Evolutionary conservation across 2,113 vertebrate genomes (phyloP).

Genomic region (Erythrocercus mccallii): DNA sequence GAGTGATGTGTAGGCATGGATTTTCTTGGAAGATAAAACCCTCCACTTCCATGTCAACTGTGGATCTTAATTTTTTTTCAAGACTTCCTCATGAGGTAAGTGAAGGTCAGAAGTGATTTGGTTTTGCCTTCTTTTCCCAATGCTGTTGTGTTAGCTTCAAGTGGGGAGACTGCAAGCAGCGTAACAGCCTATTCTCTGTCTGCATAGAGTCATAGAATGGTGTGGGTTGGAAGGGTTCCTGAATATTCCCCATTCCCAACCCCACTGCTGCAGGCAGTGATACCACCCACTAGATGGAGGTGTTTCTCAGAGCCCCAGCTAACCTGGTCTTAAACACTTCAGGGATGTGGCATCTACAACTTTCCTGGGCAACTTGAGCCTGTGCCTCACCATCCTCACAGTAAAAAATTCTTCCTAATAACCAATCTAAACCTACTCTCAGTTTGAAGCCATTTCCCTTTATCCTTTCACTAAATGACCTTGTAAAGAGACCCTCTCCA

Average conservation of each 20-base stretch:
- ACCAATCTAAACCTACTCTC: neutral
- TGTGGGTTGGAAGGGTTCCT: neutral
- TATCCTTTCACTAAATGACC: neutral
- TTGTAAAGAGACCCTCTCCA: neutral
- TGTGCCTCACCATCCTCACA: neutral
- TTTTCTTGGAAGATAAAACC: neutral
- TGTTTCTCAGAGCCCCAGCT: neutral
- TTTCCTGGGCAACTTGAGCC: neutral
- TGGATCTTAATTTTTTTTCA: neutral
- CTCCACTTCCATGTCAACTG: neutral
- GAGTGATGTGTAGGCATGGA: neutral
- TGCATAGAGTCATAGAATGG: fast-evolving
- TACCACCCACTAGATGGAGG: neutral
- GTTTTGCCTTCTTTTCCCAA: neutral
- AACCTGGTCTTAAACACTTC: neutral
- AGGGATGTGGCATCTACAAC: neutral
- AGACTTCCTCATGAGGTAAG: neutral
- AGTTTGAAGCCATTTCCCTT: neutral
- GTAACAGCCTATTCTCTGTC: neutral
- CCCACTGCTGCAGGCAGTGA: neutral
- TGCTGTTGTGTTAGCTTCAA: neutral
- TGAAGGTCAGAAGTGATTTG: neutral
- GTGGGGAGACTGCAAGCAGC: neutral
- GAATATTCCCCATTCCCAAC: neutral
- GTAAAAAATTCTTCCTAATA: neutral